Conservation (phyloP, 2,888 invertebrate genomes). For the Alsophila aescularia region DNA sequence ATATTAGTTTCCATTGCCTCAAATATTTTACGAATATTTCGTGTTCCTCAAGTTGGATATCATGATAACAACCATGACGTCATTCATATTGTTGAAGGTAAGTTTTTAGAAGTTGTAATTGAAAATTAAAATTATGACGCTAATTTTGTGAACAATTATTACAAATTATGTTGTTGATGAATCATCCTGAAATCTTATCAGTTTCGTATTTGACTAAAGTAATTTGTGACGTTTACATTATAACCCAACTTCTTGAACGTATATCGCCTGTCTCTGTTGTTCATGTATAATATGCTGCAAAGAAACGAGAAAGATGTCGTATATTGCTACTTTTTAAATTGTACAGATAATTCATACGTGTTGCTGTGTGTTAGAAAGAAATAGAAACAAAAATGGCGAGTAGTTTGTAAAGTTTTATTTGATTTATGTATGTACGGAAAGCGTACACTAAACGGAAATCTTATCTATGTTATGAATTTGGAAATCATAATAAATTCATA, state of each 20-base stretch:
- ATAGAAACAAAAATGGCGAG: slow-evolving; percentile 64
- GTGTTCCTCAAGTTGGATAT: slow-evolving; percentile 76
- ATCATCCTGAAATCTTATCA: slow-evolving; percentile 67
- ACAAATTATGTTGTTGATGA: slow-evolving; percentile 43
- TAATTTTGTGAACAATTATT: slow-evolving; percentile 16
- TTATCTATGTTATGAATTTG: slow-evolving; percentile 1
- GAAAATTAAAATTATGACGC: slow-evolving; percentile 8
- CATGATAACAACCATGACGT: slow-evolving; percentile 85
- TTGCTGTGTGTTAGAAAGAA: slow-evolving; percentile 66
- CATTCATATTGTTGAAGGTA: slow-evolving; percentile 83
- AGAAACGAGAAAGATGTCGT: slow-evolving; percentile 32
- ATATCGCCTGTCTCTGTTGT: slow-evolving; percentile 56
- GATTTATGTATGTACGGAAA: slow-evolving; percentile 23
- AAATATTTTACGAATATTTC: slow-evolving; percentile 63
- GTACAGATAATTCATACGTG: slow-evolving; percentile 36
- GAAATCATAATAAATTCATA: not conserved
- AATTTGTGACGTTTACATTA: slow-evolving; percentile 70
- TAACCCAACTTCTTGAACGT: slow-evolving; percentile 39
- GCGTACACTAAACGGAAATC: slow-evolving; percentile 13
- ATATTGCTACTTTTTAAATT: slow-evolving; percentile 24
- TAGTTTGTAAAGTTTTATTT: slow-evolving; percentile 53
- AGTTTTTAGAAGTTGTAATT: slow-evolving; percentile 43
- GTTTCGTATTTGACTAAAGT: slow-evolving; percentile 73
- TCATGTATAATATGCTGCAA: slow-evolving; percentile 12
- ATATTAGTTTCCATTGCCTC: slow-evolving; percentile 47